These are phyloP conservation scores for Lithophane semibrunnea DNA, from an alignment of 2,888 invertebrate genomes.

Conservation along the genomic window DNA sequence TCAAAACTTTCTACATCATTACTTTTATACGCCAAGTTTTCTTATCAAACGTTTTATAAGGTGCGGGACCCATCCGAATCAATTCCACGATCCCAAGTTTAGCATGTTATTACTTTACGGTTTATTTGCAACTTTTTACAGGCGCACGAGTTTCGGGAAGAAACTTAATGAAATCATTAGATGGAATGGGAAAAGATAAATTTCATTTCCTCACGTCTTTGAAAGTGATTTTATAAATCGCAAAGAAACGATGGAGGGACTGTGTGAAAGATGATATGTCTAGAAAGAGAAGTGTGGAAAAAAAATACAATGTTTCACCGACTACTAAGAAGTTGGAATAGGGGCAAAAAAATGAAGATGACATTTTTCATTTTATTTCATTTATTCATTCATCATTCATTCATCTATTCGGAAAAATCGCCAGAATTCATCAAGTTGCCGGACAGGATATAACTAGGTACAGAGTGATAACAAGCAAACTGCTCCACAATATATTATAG, in stretches of 20 bases:
- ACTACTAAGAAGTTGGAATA: no score
- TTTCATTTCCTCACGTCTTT: conserved; percentile 8
- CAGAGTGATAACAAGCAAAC: not conserved
- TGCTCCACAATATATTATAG: not conserved
- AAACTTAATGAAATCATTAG: conserved; percentile 23
- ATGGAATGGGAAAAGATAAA: not conserved
- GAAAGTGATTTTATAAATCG: not conserved
- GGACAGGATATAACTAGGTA: no score
- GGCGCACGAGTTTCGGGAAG: conserved; percentile 7
- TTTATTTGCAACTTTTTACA: conserved; percentile 39
- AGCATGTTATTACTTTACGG: conserved; percentile 48
- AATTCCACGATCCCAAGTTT: conserved; percentile 49
- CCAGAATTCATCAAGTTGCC: not conserved
- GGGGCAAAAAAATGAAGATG: no score
- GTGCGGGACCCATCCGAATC: conserved; percentile 52
- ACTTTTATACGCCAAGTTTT: conserved; percentile 59
- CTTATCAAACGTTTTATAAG: conserved; percentile 56
- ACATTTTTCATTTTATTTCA: no score
- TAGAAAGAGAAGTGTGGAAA: not conserved
- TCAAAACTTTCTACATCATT: conserved; percentile 59
- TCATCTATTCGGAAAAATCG: not conserved
- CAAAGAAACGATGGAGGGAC: not conserved
- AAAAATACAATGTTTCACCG: no score
- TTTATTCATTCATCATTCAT: no score
- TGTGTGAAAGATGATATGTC: not conserved